These are phyloP conservation scores for Plodia interpunctella DNA, from an alignment of 1,140 invertebrate genomes.

Conservation along the genomic window DNA sequence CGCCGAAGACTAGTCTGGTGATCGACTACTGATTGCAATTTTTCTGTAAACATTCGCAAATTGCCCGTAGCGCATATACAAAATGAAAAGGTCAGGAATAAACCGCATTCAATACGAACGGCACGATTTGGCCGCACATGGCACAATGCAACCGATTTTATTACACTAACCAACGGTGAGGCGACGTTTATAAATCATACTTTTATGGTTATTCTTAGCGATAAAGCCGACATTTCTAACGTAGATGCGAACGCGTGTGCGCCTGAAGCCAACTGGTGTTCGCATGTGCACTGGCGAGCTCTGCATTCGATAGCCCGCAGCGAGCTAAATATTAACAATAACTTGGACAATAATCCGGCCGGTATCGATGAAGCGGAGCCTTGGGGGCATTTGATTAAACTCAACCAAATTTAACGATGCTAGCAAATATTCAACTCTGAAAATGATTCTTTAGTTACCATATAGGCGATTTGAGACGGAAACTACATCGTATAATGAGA, in stretches of 20 bases:
- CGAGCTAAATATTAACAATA: constrained; percentile 19
- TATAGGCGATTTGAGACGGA: too few species aligned
- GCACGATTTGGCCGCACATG: constrained; percentile 37
- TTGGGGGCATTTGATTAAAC: constrained; percentile 1
- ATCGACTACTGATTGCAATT: constrained; percentile 18
- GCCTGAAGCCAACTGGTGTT: constrained; percentile 19
- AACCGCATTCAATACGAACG: constrained; percentile 29
- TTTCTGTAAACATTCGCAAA: constrained; percentile 17
- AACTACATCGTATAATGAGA: too few species aligned
- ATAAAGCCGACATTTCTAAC: constrained; percentile 49
- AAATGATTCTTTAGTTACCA: too few species aligned
- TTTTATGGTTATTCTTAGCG: constrained; percentile 56
- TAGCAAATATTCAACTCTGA: too few species aligned
- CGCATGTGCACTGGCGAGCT: constrained; percentile 15
- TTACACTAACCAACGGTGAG: constrained; percentile 37
- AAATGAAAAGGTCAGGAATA: constrained; percentile 21
- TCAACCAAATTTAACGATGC: background rate
- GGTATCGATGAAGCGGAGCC: constrained; percentile 7
- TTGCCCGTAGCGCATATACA: background rate
- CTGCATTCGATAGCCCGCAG: constrained; percentile 19
- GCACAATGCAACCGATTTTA: constrained; percentile 42
- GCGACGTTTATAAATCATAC: constrained; percentile 59
- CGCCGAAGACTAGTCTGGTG: background rate
- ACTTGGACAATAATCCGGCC: constrained; percentile 11
- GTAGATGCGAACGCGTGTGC: constrained; percentile 28